Evolutionary conservation across 2,113 vertebrate species (phyloP), one percentile per base, ranked within the genome.

Genomic region (Bujurquina vittata): DNA sequence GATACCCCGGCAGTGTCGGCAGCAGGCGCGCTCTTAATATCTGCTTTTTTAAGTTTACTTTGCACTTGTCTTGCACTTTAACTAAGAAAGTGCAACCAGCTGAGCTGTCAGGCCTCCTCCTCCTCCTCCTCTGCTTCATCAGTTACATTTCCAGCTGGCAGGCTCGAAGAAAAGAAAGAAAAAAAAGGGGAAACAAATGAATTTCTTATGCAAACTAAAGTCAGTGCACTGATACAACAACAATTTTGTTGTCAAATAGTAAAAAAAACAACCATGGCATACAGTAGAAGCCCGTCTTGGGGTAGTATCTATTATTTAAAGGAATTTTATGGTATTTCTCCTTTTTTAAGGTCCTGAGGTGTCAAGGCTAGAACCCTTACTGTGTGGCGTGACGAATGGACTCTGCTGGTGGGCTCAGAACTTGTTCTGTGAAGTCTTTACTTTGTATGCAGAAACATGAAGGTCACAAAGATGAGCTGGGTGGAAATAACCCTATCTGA

Each of bases 41-140:
- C 26, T 73, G 15, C 3, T 67, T 67, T 46, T 52, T 11, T 61
- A 49, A 56, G 84, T 74, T 84, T 72, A 54, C 29, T 20, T 82
- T 40, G 2, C 84, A 59, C 59, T 78, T 23, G 57, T 40, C 20
- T 59, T 81, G 73, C 63, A 80, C 85, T 86, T 79, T 46, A 74
- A 79, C 57, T 74, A 37, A 79, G 57, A 67, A 79, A 29, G 40
- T 58, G 62, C 49, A 9, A 78, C 60, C 77, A 67, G 73, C 82
- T 54, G 83, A 88, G 79, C 80, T 90, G 85, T 86, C 88, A 82
- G 60, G 61, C 77, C 20, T 80, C 78, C 75, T 73, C 61, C 77
- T 73, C 61, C 77, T 10, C 43, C 79, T 7, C 43, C 75, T 77
- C 75, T 43, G 75, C 80, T 79, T 75, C 77, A 75, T 85, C 87